Percentiles rank a stretch among this genome's conserved stretches.
phyloP scores from a whole-genome alignment of 2,888 invertebrate genomes.

The Napeogenes inachia region DNA sequence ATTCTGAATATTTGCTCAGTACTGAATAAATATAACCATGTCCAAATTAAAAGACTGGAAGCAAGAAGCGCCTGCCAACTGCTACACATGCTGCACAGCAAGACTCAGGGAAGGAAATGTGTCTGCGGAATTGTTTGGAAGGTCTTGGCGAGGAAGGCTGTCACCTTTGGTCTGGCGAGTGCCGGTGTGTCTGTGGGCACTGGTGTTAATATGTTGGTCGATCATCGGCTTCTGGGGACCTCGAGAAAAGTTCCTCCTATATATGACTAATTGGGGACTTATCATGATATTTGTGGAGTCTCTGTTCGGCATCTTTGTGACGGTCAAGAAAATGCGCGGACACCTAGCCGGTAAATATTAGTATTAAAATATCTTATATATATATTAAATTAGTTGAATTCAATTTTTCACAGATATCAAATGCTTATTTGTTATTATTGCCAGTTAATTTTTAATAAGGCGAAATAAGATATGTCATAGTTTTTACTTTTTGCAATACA shows the following conservation, averaged over 20 bases:
- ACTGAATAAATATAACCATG: slow-evolving; percentile 25
- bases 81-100: slow-evolving; percentile 49
- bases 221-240: slow-evolving; percentile 62
- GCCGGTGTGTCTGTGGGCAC: slow-evolving; percentile 61
- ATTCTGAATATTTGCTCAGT: neutral
- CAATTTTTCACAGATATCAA: no score
- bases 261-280: slow-evolving; percentile 78
- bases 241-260: slow-evolving; percentile 66
- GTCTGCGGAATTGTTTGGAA: slow-evolving; percentile 49
- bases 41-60: slow-evolving; percentile 37
- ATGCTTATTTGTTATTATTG: no score
- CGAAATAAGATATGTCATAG: no score
- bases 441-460: no score
- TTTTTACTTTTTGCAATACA: no score
- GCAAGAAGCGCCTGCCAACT: slow-evolving; percentile 38
- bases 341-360: slow-evolving; percentile 43
- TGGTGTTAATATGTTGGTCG: slow-evolving; percentile 50
- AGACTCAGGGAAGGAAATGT: slow-evolving; percentile 48
- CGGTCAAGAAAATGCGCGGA: slow-evolving; percentile 43
- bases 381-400: no score
- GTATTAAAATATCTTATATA: neutral
- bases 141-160: slow-evolving; percentile 47
- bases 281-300: slow-evolving; percentile 59
- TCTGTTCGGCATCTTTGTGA: slow-evolving; percentile 57
- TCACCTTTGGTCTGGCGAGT: slow-evolving; percentile 64